These are phyloP conservation scores for Agrilus biguttatus DNA, from an alignment of 2,888 invertebrate species.

Conservation along the genomic window DNA sequence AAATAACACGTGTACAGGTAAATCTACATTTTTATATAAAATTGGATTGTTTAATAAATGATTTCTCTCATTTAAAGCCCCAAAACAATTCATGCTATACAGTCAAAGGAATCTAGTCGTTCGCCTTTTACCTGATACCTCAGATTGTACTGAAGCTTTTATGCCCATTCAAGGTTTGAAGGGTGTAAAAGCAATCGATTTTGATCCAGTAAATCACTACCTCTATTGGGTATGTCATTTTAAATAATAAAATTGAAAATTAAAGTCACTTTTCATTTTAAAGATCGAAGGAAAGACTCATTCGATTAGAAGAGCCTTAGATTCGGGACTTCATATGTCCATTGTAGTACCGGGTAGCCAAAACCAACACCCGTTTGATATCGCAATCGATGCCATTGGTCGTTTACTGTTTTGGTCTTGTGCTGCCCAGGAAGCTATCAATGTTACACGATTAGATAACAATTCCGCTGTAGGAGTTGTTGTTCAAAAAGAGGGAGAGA, in stretches of 20 bases:
- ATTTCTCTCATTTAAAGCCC: conserved; percentile 43
- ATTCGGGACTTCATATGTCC: conserved; percentile 44
- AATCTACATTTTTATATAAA: conserved; percentile 14
- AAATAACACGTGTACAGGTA: conserved; percentile 58
- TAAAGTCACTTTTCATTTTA: not conserved
- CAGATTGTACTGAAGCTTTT: conserved; percentile 71
- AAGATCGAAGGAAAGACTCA: conserved; percentile 68
- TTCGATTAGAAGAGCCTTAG: conserved; percentile 53
- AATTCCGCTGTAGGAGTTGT: conserved; percentile 51
- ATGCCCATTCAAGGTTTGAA: conserved; percentile 66
- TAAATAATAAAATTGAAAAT: not conserved
- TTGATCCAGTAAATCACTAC: conserved; percentile 61
- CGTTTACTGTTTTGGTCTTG: conserved; percentile 84
- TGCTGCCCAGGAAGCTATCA: conserved; percentile 68
- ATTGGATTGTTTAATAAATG: not conserved
- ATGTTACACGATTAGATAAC: conserved; percentile 66
- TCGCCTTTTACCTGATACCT: conserved; percentile 59
- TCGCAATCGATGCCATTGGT: conserved; percentile 75
- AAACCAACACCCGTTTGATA: conserved; percentile 59
- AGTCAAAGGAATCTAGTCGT: conserved; percentile 74
- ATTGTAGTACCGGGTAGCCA: conserved; percentile 35
- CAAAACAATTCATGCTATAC: conserved; percentile 72
- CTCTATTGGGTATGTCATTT: conserved; percentile 49
- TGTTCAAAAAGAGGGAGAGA: conserved; percentile 59
- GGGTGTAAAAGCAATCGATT: conserved; percentile 71